Percentiles rank a stretch among this genome's conserved stretches.
Conservation (phyloP, 2,797 vertebrate species). For the Clarias fuscus region DNA sequence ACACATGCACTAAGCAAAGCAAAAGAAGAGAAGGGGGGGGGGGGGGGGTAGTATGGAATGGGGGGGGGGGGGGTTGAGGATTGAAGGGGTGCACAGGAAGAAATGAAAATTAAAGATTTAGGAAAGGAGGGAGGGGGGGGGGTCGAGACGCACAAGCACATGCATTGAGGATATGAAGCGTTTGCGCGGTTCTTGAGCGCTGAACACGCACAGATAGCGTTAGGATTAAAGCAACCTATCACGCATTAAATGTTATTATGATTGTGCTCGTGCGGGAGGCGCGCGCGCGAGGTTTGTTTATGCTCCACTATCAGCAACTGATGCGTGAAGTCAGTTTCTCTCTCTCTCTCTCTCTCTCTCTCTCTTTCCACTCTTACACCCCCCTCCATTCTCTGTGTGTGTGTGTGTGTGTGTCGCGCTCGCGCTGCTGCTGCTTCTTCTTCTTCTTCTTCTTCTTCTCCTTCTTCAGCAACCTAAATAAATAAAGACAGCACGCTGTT, state of each 20-base stretch:
- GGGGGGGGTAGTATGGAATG: neutral
- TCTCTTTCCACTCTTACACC: slow-evolving; percentile 56
- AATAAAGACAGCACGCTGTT: slow-evolving; percentile 74
- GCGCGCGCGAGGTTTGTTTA: slow-evolving; percentile 65
- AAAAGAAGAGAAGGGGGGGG: too few species aligned
- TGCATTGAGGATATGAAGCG: neutral
- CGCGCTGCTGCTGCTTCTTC: slow-evolving; percentile 59
- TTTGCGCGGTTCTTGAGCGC: neutral
- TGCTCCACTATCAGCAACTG: slow-evolving; percentile 76
- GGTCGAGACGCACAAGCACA: neutral
- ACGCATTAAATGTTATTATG: neutral
- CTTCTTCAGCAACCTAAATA: slow-evolving; percentile 61
- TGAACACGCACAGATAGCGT: too few species aligned
- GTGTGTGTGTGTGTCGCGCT: slow-evolving; percentile 9
- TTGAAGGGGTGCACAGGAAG: slow-evolving; percentile 58
- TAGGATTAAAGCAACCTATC: neutral
- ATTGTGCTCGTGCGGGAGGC: neutral
- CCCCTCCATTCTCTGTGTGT: neutral
- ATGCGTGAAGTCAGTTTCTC: slow-evolving; percentile 79
- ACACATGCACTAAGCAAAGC: neutral
- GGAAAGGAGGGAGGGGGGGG: too few species aligned
- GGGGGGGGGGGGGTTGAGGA: neutral
- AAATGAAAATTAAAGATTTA: slow-evolving; percentile 20
- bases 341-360: slow-evolving; percentile 57
- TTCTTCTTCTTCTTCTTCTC: slow-evolving; percentile 56